A percentile compares a stretch with the other conserved stretches of the same genome.
These are phyloP conservation scores for Apis cerana DNA, from an alignment of 1,140 invertebrate genomes.

Conservation along the genomic window DNA sequence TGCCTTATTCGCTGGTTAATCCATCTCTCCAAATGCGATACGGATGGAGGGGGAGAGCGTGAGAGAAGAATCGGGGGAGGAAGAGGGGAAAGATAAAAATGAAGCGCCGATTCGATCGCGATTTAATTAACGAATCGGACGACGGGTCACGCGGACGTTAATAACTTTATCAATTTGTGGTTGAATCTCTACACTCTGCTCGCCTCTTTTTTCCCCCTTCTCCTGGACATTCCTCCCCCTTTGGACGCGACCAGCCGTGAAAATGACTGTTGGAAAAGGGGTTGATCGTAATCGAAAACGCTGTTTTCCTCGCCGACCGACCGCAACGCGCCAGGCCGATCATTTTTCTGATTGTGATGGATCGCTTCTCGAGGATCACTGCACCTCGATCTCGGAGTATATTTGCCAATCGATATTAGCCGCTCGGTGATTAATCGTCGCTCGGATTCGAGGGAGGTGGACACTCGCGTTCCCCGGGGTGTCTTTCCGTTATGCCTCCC, in stretches of 20 bases:
- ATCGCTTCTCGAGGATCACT: constrained; percentile 31
- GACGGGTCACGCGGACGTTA: constrained; percentile 37
- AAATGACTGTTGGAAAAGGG: constrained; percentile 12
- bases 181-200: background rate
- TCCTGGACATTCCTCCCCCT: background rate
- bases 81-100: background rate
- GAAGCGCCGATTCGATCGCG: background rate
- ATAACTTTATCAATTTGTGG: constrained; percentile 63
- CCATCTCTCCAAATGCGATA: background rate
- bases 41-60: too few species aligned
- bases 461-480: constrained; percentile 11
- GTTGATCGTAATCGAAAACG: constrained; percentile 23
- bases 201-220: background rate
- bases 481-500: constrained; percentile 14
- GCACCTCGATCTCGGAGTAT: constrained; percentile 30
- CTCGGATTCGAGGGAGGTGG: background rate
- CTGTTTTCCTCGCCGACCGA: background rate
- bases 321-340: background rate
- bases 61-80: background rate
- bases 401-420: constrained; percentile 42
- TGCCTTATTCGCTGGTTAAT: background rate
- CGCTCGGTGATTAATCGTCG: constrained; percentile 38
- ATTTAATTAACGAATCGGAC: constrained; percentile 63
- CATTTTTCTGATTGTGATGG: constrained; percentile 48
- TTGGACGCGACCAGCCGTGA: background rate